Conservation (phyloP, 2,113 vertebrate species). For the Mastomys natalensis region DNA sequence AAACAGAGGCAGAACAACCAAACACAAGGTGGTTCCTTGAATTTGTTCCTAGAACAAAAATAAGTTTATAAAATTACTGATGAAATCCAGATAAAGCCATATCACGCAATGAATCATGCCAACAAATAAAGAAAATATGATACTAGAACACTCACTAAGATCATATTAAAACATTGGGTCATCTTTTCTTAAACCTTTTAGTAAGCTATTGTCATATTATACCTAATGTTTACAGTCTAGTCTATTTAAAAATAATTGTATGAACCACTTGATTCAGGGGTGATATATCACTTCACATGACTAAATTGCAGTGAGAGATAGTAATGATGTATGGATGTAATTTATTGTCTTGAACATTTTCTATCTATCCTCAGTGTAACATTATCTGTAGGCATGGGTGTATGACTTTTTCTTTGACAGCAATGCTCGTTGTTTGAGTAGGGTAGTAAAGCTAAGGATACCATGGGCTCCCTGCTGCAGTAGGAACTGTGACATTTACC, state of each 20-base stretch:
- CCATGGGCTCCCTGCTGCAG: neutral
- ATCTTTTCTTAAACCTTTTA: neutral
- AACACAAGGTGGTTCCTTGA: neutral
- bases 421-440: neutral
- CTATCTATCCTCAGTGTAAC: neutral
- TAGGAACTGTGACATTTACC: rapidly evolving
- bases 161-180: neutral
- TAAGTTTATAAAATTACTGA: neutral
- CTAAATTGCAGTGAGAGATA: neutral
- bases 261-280: neutral
- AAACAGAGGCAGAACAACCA: rapidly evolving
- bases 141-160: neutral
- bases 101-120: neutral
- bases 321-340: rapidly evolving
- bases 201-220: neutral
- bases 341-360: neutral
- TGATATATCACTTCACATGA: neutral
- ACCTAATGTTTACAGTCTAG: neutral
- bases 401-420: neutral
- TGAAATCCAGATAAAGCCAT: neutral
- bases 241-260: neutral
- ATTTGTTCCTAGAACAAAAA: neutral
- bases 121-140: neutral
- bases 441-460: too few species aligned
- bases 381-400: neutral